Evolutionary conservation across 2,113 vertebrate genomes (phyloP), one percentile per base, ranked within the genome.

Genomic region (Malurus elegans): DNA sequence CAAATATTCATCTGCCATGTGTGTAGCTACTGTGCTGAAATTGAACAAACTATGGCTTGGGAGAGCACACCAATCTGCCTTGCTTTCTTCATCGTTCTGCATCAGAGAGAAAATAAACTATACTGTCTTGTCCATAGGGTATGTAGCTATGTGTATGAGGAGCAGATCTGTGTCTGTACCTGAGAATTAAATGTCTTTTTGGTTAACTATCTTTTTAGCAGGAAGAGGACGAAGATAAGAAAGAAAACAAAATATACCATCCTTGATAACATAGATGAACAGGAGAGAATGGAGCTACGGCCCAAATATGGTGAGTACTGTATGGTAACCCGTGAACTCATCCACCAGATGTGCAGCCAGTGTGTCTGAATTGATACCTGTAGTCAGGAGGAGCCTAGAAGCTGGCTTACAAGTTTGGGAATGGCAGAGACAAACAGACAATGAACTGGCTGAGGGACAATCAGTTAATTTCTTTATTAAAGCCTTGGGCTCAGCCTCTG

Each of bases 211-310:
- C 12, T 83, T 97, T 95, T 86, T 92, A 98, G 98, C 97, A 97
- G 98, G 72, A 98, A 98, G 87, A 98, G 98, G 54, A 99, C 98
- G 14, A 98, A 98, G 96, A 98, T 98, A 90, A 98, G 98, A 95
- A 99, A 98, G 96, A 99, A 98, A 98, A 99, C 98, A 60, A 99
- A 98, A 79, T 99, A 99, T 48, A 99, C 98, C 47, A 98, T 99
- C 74, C 96, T 99, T 81, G 98, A 99, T 97, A 98, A 99, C 92
- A 98, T 99, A 98, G 99, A 99, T 29, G 99, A 99, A 10, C 99
- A 99, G 94, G 99, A 99, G 97, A 97, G 98, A 92, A 97, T 99
- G 98, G 99, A 99, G 95, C 97, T 99, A 80, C 93, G 97, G 54
- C 98, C 99, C 53, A 99, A 98, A 95, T 99, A 98, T 14, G 98